Evolutionary conservation across 2,797 vertebrate species (phyloP).

Genomic region (Sphenopsis melanotis): DNA sequence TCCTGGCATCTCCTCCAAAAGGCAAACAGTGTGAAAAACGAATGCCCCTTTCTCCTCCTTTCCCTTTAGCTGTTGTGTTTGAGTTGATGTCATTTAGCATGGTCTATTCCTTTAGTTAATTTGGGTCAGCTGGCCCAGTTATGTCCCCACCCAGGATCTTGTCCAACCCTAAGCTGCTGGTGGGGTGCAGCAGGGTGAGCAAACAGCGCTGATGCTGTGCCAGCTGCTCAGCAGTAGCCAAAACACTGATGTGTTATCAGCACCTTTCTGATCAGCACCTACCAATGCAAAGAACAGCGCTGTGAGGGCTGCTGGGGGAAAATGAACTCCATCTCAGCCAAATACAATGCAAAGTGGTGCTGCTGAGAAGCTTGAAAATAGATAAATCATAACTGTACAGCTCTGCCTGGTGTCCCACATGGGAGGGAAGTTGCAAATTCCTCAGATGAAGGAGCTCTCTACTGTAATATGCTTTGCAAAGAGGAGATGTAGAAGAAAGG

Average conservation of each 20-base stretch:
- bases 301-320: neutral
- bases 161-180: neutral
- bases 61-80: neutral
- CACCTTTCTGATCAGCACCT: neutral
- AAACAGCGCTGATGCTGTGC: rapidly evolving
- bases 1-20: rapidly evolving
- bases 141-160: neutral
- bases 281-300: neutral
- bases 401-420: neutral
- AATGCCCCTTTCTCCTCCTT: neutral
- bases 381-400: neutral
- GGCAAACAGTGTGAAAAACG: neutral
- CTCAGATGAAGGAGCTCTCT: neutral
- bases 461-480: neutral
- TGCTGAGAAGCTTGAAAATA: neutral
- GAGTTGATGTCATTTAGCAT: neutral
- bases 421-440: neutral
- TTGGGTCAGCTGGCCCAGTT: no score
- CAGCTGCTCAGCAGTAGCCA: neutral
- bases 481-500: neutral
- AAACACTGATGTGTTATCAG: neutral
- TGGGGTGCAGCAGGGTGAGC: neutral
- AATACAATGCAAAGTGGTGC: neutral
- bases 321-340: neutral
- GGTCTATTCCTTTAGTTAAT: neutral